These are phyloP conservation scores for Eleginops maclovinus DNA, from an alignment of 2,113 vertebrate species.

Conservation along the genomic window DNA sequence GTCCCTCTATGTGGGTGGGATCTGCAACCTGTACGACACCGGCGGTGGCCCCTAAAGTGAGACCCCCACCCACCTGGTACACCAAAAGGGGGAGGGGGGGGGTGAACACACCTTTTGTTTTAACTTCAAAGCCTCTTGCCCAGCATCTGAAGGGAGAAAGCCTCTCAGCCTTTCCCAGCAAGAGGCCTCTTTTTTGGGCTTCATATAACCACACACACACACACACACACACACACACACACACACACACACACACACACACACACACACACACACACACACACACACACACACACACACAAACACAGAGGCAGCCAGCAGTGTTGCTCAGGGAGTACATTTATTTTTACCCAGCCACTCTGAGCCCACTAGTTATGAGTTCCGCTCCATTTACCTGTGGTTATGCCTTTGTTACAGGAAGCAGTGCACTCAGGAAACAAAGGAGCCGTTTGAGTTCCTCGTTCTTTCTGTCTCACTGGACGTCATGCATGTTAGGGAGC, in stretches of 20 bases:
- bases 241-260: slow-evolving; percentile 23
- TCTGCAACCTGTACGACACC: slow-evolving; percentile 47
- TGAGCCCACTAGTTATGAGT: slow-evolving; percentile 47
- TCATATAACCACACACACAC: neutral
- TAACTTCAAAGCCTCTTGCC: slow-evolving; percentile 61
- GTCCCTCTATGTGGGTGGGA: slow-evolving; percentile 66
- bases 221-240: slow-evolving; percentile 33
- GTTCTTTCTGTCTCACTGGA: slow-evolving; percentile 24
- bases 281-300: slow-evolving; percentile 15
- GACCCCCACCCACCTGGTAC: slow-evolving; percentile 63
- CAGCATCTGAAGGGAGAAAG: slow-evolving; percentile 42
- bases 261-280: slow-evolving; percentile 36
- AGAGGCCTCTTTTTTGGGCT: slow-evolving; percentile 55
- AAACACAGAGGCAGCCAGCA: slow-evolving; percentile 35
- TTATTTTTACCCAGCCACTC: slow-evolving; percentile 66
- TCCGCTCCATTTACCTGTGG: slow-evolving; percentile 67
- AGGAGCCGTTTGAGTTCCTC: slow-evolving; percentile 32
- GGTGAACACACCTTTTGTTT: slow-evolving; percentile 64
- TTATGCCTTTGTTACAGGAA: slow-evolving; percentile 45
- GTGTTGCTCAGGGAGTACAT: slow-evolving; percentile 57
- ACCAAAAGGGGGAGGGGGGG: slow-evolving; percentile 21
- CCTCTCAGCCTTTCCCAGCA: slow-evolving; percentile 35
- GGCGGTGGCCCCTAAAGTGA: slow-evolving; percentile 42
- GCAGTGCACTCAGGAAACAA: slow-evolving; percentile 34
- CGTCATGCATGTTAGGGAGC: neutral